Evolutionary conservation across 2,888 invertebrate genomes (phyloP), one percentile per base, ranked within the genome.

Genomic region (Eilema griseolum): DNA sequence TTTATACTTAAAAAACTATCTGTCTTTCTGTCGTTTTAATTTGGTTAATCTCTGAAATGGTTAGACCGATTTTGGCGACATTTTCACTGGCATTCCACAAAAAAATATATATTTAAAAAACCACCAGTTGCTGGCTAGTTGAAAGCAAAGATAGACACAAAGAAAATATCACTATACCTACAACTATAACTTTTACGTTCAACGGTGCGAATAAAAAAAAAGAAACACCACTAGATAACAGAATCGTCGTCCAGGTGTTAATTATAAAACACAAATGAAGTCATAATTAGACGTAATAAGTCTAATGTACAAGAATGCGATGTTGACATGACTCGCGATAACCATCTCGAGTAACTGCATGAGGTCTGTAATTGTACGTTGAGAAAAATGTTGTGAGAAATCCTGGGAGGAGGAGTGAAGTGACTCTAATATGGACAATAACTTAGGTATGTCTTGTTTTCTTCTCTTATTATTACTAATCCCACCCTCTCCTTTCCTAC

Each of bases 251-350:
- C 67, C 66, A 71, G 65, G 71, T 67, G 65, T 66, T 74, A 78
- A 81, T 75, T 69, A 74, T 52, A 69, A 71, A 75, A 70, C 67
- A 65, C 56, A 74, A 77, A 79, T 79, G 68, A 75, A 77, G 75
- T 74, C 62, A 59, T 75, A 74, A 71, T 68, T 75, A 71, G 8
- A 72, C 61, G 69, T 76, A 76, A 80, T 78, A 31, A 68, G 14
- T 66, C 46, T 70, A 66, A 61, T 59, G 46, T 61, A 24, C 52
- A 71, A 65, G 75, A 72, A 77, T 73, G 74, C 61, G 16, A 61
- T 69, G 72, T 62, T 71, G 73, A 72, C 75, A 73, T 68, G 62
- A 64, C 64, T 64, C 59, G 63, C 62, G 60, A 76, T 76, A 76
- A 73, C 23, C 70, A 81, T 79, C 81, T 75, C 26, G 24, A 61